Base-by-base conservation (phyloP, 2,888 invertebrate genomes). In the Nemotelus nigrinus region DNA sequence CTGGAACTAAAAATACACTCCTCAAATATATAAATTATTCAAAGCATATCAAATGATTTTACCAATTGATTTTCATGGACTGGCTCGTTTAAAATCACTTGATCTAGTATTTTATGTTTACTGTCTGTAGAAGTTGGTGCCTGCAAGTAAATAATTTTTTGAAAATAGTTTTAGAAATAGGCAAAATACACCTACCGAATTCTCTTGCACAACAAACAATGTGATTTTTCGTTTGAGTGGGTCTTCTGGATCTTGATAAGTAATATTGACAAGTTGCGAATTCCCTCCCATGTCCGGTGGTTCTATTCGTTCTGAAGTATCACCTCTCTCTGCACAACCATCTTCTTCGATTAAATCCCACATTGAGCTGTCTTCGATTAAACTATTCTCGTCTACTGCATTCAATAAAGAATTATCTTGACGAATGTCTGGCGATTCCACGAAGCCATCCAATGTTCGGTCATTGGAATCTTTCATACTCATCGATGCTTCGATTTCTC, bases 161-260 rank as follows among this genome's bases (percentile, higher is more conserved):
- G 25, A 25, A 25, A 25, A 25, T 25, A 25, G 25, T 25, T 25
- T 25, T 25, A 25, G 25, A 25, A 25, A 25, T 25, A 25, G 25
- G 25, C 25, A 25, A 25, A 25, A 25, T 25, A 25, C 25, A 41
- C 68, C 47, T 63, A 74, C 74, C 74, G 74, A 39, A 44, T 25
- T 25, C 25, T 60, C 48, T 55, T 82, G 79, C 3, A 81, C 79
- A 2, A 81, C 80, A 78, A 81, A 81, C 43, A 80, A 79, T 2
- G 79, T 82, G 2, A 79, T 82, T 58, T 82, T 82, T 50, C 77
- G 81, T 39, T 70, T 77, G 41, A 81, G 83, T 3, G 87, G 87
- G 81, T 88, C 85, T 78, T 87, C 84, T n/a, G 88, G 86, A 82
- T 88, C 88, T 79, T 88, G 87, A 82, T 89, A 89, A 2, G 88